Conservation (phyloP, 2,888 invertebrate genomes). For the Amphimallon solstitiale region DNA sequence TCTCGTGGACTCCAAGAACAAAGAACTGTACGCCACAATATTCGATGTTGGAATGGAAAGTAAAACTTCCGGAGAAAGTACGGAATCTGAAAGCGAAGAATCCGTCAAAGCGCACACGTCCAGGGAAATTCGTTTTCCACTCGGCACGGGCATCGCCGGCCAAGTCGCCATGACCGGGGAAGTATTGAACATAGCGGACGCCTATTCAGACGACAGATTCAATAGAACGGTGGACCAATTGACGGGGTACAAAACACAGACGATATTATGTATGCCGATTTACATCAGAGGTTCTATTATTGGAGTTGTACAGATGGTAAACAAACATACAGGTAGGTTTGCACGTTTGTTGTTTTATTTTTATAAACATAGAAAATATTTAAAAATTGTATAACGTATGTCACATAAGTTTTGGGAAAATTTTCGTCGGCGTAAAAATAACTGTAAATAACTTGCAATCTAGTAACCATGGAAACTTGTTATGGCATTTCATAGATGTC, state of each 20-base stretch:
- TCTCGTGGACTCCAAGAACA: conserved; percentile 77
- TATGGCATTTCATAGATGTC: no score
- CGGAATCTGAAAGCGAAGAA: conserved; percentile 47
- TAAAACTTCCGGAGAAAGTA: conserved; percentile 46
- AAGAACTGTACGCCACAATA: conserved; percentile 83
- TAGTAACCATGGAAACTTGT: no score
- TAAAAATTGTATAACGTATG: neutral
- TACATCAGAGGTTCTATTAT: conserved; percentile 81
- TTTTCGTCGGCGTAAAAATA: no score
- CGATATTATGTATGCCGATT: conserved; percentile 88
- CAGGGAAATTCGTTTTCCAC: conserved; percentile 74
- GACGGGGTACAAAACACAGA: conserved; percentile 76
- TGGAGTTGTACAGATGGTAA: conserved; percentile 88
- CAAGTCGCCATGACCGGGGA: conserved; percentile 84
- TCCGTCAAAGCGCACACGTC: conserved; percentile 55
- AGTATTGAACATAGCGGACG: conserved; percentile 83
- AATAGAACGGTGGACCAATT: conserved; percentile 76
- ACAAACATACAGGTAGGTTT: conserved; percentile 66
- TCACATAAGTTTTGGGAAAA: neutral
- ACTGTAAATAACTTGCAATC: no score
- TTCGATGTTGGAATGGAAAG: conserved; percentile 74
- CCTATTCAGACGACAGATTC: conserved; percentile 81
- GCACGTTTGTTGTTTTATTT: neutral
- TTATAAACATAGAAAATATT: neutral
- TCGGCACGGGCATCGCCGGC: conserved; percentile 79